Percentiles rank a stretch among this genome's conserved stretches.
phyloP scores from a whole-genome alignment of 2,797 vertebrate species.

The Smutsia temminckii region DNA sequence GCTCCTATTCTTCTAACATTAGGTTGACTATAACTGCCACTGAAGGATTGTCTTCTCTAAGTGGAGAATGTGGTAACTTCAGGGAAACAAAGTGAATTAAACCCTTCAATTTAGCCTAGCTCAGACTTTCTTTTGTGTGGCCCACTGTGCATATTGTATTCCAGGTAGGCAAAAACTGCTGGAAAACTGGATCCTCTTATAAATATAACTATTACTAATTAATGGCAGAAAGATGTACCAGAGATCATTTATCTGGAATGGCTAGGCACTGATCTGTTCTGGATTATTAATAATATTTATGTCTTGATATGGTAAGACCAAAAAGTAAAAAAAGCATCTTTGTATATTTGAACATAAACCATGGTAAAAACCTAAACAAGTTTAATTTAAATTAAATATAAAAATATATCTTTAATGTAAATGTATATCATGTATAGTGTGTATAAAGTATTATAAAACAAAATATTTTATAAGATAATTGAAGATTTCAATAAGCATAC shows the following conservation, averaged over 20 bases:
- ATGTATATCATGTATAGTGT: not conserved
- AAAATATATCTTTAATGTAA: not conserved
- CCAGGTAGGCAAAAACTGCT: not conserved
- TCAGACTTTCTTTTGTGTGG: not conserved
- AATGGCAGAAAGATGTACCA: not conserved
- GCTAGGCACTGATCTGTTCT: not conserved
- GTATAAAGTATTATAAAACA: not conserved
- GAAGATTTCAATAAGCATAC: not conserved
- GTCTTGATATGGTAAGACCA: not conserved
- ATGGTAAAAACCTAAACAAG: not conserved
- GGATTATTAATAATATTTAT: not conserved
- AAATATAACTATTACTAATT: not conserved
- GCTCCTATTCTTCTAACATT: not conserved
- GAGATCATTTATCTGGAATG: not conserved
- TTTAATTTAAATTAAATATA: slow-evolving; percentile 3
- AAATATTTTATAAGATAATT: slow-evolving; percentile 7
- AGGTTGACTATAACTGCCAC: not conserved
- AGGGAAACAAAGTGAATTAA: not conserved
- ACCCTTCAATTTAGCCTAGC: not conserved
- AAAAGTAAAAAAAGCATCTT: not conserved
- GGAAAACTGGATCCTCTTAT: not conserved
- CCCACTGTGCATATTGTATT: not conserved
- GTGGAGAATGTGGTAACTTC: not conserved
- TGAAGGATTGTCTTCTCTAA: not conserved
- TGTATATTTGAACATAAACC: not conserved